phyloP scores from a whole-genome alignment of 2,888 invertebrate species.

The Brenthis hecate region DNA sequence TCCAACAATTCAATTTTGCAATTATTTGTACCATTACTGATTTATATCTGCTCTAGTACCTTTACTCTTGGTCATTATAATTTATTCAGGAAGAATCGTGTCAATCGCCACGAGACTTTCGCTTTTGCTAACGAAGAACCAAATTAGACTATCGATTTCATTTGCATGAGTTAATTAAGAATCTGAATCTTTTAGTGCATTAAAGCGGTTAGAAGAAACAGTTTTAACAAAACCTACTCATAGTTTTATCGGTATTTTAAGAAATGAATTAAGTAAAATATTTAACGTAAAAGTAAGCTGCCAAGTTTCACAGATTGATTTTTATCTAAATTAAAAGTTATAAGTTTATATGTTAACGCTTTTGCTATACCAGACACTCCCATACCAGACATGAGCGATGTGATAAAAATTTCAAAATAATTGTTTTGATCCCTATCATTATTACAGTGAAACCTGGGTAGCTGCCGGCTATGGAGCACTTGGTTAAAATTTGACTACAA shows the following conservation, averaged over 20 bases:
- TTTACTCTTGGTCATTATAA: conserved; percentile 24
- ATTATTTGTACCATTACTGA: too few relatives aligned
- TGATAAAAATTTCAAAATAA: conserved; percentile 42
- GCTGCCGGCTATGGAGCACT: conserved; percentile 66
- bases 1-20: not conserved
- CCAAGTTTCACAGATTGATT: not conserved
- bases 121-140: conserved; percentile 37
- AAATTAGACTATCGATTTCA: conserved; percentile 38
- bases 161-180: conserved; percentile 44
- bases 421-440: conserved; percentile 76
- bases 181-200: conserved; percentile 22
- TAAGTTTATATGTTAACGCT: conserved; percentile 3
- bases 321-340: conserved; percentile 1
- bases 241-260: not conserved
- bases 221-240: not conserved
- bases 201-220: conserved; percentile 7
- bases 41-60: not conserved
- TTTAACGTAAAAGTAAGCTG: too few relatives aligned
- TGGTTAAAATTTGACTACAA: conserved; percentile 52
- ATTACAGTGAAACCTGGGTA: conserved; percentile 59
- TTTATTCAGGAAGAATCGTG: conserved; percentile 34
- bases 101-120: conserved; percentile 32
- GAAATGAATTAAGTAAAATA: too few relatives aligned
- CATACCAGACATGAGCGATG: conserved; percentile 4
- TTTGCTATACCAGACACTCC: not conserved